Evolutionary conservation across 2,797 vertebrate genomes (phyloP).

Genomic region (Liparis tanakae): DNA sequence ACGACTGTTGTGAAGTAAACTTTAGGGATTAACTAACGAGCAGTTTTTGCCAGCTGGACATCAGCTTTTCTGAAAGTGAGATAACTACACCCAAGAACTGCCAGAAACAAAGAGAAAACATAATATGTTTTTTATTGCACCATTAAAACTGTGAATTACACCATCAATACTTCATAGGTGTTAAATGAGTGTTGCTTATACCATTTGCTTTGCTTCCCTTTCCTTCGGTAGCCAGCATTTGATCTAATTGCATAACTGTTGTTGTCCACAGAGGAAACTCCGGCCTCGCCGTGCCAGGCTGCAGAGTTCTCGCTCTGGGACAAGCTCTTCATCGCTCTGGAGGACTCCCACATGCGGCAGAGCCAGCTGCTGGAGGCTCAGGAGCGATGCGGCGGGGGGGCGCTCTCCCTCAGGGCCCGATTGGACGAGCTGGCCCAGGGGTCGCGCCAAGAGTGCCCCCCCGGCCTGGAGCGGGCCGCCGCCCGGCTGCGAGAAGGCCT

Average conservation of each 20-base stretch:
- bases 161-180: neutral
- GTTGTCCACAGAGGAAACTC: conserved; percentile 43
- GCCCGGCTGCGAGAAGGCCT: conserved; percentile 50
- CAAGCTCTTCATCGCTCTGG: conserved; percentile 76
- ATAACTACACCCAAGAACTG: neutral
- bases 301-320: conserved; percentile 75
- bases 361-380: conserved; percentile 72
- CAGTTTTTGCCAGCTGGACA: neutral
- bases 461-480: conserved; percentile 45
- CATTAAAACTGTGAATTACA: neutral
- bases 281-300: conserved; percentile 44
- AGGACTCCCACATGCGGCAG: conserved; percentile 80
- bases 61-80: neutral
- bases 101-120: neutral
- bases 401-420: conserved; percentile 49
- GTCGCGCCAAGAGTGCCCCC: conserved; percentile 51
- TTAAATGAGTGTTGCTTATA: neutral
- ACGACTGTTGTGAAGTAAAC: neutral
- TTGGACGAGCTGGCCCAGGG: conserved; percentile 55
- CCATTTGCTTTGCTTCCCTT: neutral
- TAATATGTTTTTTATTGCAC: neutral
- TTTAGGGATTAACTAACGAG: neutral
- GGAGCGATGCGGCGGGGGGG: conserved; percentile 54
- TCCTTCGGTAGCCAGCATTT: neutral
- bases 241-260: conserved; percentile 4